Base-by-base conservation (phyloP, 2,888 invertebrate species). In the Nomada flava region DNA sequence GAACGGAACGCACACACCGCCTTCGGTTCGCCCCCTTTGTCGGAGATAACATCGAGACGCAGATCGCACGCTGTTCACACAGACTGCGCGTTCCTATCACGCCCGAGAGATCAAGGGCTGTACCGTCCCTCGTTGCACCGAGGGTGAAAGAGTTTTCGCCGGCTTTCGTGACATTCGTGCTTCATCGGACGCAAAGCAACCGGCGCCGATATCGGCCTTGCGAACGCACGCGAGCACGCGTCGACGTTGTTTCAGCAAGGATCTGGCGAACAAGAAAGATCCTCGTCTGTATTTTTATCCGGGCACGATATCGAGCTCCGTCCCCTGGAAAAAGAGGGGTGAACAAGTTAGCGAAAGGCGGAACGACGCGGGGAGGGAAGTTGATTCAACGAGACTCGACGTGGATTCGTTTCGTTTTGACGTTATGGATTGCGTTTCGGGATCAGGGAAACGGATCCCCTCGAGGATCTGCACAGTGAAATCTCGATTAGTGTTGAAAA, bases 141-240 rank as follows among this genome's bases (percentile, higher is more conserved):
- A 59, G 57, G 64, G 57, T 42, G 67, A 59, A 44, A 63, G 72
- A 75, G 67, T 82, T 87, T 84, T 82, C 79, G 83, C 74, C 47
- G 77, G 80, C 57, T 86, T 83, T 76, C 79, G 80, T 79, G 87
- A 84, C 86, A 86, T 88, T 88, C 87, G 86, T 76, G 86, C 84
- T 88, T 63, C 78, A 62, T 86, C 77, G 86, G 50, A 79, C 84
- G 82, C 68, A 77, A 87, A 87, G 79, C 59, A 52, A 57, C 13
- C 64, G 47, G 76, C 68, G 44, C 52, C 63, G 75, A 81, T 36
- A 1, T 70, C 86, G 80, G 76, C 84, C 84, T 86, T 84, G 84
- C 44, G 23, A 69, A 78, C 62, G 65, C 64, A 76, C 71, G 59
- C 67, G 59, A 75, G 74, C 70, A 9, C 42, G 36, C n/a, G 62